phyloP scores from a whole-genome alignment of 2,113 vertebrate genomes.

The Anoura caudifer region DNA sequence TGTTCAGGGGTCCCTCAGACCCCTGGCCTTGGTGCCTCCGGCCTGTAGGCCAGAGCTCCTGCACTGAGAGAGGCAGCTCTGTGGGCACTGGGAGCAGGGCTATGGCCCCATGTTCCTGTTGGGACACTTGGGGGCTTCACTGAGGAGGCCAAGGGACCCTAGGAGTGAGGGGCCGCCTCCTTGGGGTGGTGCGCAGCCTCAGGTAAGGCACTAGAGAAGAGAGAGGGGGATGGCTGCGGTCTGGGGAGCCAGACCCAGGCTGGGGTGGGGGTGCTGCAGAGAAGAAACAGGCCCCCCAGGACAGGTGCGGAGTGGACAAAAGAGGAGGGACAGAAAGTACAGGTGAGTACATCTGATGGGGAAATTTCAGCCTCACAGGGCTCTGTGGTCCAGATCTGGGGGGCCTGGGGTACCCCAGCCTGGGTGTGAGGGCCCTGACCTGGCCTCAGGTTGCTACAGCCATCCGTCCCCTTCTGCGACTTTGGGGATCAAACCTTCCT shows the following conservation, averaged over 20 bases:
- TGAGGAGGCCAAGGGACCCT: background rate
- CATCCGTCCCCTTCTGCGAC: background rate
- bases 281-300: background rate
- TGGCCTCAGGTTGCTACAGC: background rate
- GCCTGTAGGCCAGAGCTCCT: background rate
- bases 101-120: background rate
- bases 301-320: background rate
- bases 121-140: slow-evolving; percentile 32
- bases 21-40: accelerated
- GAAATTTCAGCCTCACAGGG: background rate
- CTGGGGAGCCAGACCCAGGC: background rate
- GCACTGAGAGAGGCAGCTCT: background rate
- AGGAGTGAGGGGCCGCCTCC: background rate
- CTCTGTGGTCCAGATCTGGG: background rate
- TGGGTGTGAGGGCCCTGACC: background rate
- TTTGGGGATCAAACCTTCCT: background rate
- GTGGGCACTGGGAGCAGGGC: background rate
- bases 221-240: background rate
- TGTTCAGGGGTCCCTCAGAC: background rate
- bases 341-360: background rate
- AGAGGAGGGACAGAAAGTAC: accelerated
- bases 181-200: background rate
- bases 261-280: background rate
- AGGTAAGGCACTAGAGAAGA: slow-evolving; percentile 67
- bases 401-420: background rate